Evolutionary conservation across 2,113 vertebrate genomes (phyloP).

Genomic region (Vulpes ferrilata): DNA sequence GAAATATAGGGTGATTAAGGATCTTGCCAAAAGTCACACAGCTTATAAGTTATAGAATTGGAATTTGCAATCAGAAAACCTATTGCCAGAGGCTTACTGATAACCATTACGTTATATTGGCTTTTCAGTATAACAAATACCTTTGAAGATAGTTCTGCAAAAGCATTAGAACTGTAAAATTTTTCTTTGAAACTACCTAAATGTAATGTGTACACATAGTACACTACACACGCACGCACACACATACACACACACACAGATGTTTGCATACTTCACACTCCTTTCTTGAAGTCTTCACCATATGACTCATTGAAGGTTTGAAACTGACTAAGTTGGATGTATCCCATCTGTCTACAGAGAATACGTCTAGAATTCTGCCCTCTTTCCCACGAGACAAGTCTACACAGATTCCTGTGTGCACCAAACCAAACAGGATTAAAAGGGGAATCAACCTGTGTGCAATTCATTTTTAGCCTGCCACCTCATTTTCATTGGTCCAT

Average conservation of each 20-base stretch:
- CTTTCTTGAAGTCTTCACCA: background rate
- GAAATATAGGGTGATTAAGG: background rate
- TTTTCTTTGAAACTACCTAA: background rate
- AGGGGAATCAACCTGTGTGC: background rate
- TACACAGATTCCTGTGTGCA: background rate
- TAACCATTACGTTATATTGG: background rate
- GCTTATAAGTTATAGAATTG: background rate
- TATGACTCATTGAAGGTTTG: conserved; percentile 14
- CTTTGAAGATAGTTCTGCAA: conserved; percentile 39
- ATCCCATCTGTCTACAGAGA: background rate
- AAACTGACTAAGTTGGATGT: background rate
- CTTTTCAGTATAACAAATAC: background rate
- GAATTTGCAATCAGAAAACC: background rate
- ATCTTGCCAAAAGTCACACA: background rate
- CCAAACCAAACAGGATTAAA: background rate
- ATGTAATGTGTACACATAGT: background rate
- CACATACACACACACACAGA: background rate
- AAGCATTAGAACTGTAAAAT: background rate
- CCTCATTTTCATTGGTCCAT: background rate
- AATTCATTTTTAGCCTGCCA: background rate
- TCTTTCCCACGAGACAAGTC: background rate
- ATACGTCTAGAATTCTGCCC: background rate
- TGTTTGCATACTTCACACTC: background rate
- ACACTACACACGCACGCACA: background rate
- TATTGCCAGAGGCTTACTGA: background rate